phyloP scores from a whole-genome alignment of 92 coral and sea anemone species.

The Parazoanthus darwini region DNA sequence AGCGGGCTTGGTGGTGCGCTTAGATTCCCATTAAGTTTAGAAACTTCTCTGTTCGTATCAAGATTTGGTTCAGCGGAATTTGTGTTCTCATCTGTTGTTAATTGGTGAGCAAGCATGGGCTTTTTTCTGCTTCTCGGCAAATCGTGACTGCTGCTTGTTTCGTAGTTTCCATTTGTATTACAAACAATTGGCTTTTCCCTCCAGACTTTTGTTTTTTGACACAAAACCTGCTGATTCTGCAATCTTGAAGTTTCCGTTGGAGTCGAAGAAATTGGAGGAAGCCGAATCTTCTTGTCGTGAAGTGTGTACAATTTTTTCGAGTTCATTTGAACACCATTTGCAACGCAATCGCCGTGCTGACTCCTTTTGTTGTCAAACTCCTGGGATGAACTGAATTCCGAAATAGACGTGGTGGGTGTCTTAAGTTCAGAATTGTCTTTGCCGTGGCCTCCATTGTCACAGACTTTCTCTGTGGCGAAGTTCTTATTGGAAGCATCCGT shows the following conservation, averaged over 20 bases:
- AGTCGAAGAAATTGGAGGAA: conserved; percentile 1
- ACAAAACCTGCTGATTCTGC: neutral
- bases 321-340: neutral
- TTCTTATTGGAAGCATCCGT: neutral
- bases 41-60: neutral
- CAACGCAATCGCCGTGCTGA: neutral
- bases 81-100: neutral
- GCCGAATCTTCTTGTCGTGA: neutral
- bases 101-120: conserved; percentile 1
- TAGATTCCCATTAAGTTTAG: neutral
- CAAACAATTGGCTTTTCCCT: neutral
- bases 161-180: conserved; percentile 2
- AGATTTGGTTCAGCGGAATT: neutral
- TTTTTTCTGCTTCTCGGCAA: neutral
- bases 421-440: neutral
- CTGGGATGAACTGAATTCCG: neutral
- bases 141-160: conserved; percentile 6
- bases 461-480: neutral
- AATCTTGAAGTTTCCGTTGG: neutral
- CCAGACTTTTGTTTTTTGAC: neutral
- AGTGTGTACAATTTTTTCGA: neutral
- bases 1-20: neutral
- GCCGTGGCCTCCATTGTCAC: neutral
- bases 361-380: neutral
- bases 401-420: conserved; percentile 7